Evolutionary conservation across 2,888 invertebrate genomes (phyloP).

Genomic region (Monochamus alternatus): DNA sequence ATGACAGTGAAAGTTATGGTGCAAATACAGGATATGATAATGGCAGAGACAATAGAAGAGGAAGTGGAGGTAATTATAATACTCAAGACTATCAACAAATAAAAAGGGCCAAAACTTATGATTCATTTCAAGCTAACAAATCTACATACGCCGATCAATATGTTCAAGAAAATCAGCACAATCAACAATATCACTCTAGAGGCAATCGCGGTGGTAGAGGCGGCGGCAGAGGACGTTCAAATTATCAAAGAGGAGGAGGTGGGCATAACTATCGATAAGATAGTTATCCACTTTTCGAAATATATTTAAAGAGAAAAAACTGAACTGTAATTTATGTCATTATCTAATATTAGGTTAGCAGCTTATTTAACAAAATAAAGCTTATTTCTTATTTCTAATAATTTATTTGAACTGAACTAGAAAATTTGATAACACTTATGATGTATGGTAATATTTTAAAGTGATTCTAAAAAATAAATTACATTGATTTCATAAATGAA

Average conservation of each 20-base stretch:
- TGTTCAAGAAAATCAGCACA: slow-evolving; percentile 68
- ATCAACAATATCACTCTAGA: slow-evolving; percentile 67
- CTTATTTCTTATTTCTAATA: too few species aligned
- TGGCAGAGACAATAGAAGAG: slow-evolving; percentile 61
- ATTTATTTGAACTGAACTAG: too few species aligned
- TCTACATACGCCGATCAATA: slow-evolving; percentile 70
- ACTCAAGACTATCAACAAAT: slow-evolving; percentile 61
- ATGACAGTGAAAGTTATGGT: slow-evolving; percentile 60
- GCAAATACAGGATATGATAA: slow-evolving; percentile 69
- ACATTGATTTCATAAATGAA: too few species aligned
- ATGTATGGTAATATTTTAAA: not conserved
- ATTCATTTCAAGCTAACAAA: slow-evolving; percentile 67
- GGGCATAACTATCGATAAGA: slow-evolving; percentile 39
- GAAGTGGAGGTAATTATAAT: slow-evolving; percentile 64
- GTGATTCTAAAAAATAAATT: too few species aligned
- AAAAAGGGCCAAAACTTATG: slow-evolving; percentile 69
- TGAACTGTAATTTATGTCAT: not conserved
- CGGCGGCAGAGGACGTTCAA: slow-evolving; percentile 64
- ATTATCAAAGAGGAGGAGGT: slow-evolving; percentile 62
- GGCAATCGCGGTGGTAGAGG: slow-evolving; percentile 54
- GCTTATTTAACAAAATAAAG: not conserved
- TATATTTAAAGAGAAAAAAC: not conserved
- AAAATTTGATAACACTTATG: too few species aligned
- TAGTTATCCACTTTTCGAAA: not conserved
- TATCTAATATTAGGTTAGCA: not conserved